Evolutionary conservation across 2,113 vertebrate species (phyloP), one percentile per base, ranked within the genome.

Genomic region (Pao palembangensis): DNA sequence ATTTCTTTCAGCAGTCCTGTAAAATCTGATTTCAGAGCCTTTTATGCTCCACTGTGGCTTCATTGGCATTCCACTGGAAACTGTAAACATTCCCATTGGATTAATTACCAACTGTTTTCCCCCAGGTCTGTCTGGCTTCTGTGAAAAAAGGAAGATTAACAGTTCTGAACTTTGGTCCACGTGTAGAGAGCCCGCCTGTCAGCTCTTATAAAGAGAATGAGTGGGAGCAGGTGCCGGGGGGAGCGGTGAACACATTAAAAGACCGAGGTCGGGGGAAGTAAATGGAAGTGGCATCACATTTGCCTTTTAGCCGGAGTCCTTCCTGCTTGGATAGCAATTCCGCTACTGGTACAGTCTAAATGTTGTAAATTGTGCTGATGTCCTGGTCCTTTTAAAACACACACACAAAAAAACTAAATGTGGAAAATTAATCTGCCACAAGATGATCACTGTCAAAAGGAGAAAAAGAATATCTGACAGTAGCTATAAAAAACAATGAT

Each of bases 61-160:
- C 64, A 51, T 56, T 75, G 64, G 69, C 44, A 67, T 81, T 82
- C 60, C 58, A 55, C 52, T 64, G 69, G 61, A 69, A 82, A 70
- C 60, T n/a, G 64, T 73, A 64, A 81, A 87, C 78, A 81, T 55
- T 72, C 78, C 62, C 59, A 65, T 55, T 71, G 67, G 76, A 85
- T 81, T 84, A 83, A 84, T 86, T 84, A 80, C 75, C 64, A 68
- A 48, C 49, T 48, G 41, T 46, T 42, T 72, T 50, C 20, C 31
- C 58, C 16, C 25, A 59, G 54, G 61, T 70, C 64, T 55, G 57
- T 71, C 57, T 73, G 79, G 51, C 55, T 56, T 65, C 70, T 68
- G 58, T 64, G 60, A 63, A 65, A 74, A 38, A 66, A 53, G 43
- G 14, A 58, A 68, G 65, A 75, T 79, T 75, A 76, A 78, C 71